Evolutionary conservation across 1,140 invertebrate species (phyloP).

Genomic region (Calliphora vicina): DNA sequence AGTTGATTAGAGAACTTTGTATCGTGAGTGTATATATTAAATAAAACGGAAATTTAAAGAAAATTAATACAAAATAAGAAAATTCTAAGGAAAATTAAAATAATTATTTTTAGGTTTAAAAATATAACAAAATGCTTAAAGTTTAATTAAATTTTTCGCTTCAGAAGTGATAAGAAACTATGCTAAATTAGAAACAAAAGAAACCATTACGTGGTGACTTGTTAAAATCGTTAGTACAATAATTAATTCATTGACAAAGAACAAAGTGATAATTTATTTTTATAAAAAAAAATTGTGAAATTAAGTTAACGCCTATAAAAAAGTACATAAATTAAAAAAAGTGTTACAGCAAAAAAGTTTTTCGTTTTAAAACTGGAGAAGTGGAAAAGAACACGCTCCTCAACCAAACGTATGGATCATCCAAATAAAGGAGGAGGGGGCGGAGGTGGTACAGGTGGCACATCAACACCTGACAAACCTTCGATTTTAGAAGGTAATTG

Average conservation of each 20-base stretch:
- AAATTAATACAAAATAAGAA: neutral
- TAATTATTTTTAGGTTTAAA: neutral
- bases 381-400: constrained; percentile 61
- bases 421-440: constrained; percentile 42
- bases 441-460: constrained; percentile 31
- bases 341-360: neutral
- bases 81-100: neutral
- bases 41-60: neutral
- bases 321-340: neutral
- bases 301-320: constrained; percentile 28
- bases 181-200: neutral
- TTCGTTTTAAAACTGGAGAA: constrained; percentile 55
- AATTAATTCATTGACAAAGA: constrained; percentile 17
- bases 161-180: neutral
- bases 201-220: neutral
- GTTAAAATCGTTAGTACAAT: neutral
- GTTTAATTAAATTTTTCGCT: neutral
- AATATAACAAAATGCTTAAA: neutral
- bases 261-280: constrained; percentile 15
- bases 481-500: constrained; percentile 57
- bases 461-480: constrained; percentile 48
- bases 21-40: neutral
- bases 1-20: constrained; percentile 32
- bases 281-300: constrained; percentile 2
- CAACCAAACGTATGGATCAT: constrained; percentile 59